A percentile compares a stretch with the other conserved stretches of the same genome.
Evolutionary conservation across 92 coral and sea anemone species (phyloP).

Genomic region (Nematostella vectensis): DNA sequence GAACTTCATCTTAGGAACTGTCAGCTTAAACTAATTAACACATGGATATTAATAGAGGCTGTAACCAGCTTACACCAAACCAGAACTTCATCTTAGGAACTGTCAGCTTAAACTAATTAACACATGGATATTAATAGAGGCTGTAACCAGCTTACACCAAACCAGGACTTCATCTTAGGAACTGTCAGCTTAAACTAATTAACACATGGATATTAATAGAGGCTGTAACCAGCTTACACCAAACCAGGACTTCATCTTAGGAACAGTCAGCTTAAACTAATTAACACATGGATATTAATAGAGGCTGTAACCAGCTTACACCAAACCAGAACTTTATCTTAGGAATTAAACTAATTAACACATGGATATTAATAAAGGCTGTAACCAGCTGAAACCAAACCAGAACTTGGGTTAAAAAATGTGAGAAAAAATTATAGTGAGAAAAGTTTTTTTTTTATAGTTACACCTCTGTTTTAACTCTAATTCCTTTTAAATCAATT

Average conservation of each 20-base stretch:
- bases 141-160: too few relatives aligned
- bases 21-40: constrained; percentile 71
- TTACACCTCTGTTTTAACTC: too few relatives aligned
- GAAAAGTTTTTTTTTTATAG: too few relatives aligned
- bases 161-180: constrained; percentile 90
- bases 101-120: constrained; percentile 80
- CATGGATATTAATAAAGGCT: background rate
- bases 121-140: background rate
- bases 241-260: too few relatives aligned
- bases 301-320: background rate
- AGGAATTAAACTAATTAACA: constrained; percentile 80
- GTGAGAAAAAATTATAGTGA: too few relatives aligned
- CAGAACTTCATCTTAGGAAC: constrained; percentile 94
- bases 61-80: too few relatives aligned
- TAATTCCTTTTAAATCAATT: too few relatives aligned
- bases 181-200: constrained; percentile 88
- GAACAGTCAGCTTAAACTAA: constrained; percentile 91
- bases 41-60: background rate
- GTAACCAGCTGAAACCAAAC: too few relatives aligned
- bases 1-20: constrained; percentile 94
- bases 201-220: constrained; percentile 4
- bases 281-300: constrained; percentile 7
- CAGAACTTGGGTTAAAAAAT: too few relatives aligned
- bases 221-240: background rate
- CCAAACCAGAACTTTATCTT: too few relatives aligned